These are phyloP conservation scores for Cosmopolites sordidus DNA, from an alignment of 2,888 invertebrate species.

Conservation along the genomic window DNA sequence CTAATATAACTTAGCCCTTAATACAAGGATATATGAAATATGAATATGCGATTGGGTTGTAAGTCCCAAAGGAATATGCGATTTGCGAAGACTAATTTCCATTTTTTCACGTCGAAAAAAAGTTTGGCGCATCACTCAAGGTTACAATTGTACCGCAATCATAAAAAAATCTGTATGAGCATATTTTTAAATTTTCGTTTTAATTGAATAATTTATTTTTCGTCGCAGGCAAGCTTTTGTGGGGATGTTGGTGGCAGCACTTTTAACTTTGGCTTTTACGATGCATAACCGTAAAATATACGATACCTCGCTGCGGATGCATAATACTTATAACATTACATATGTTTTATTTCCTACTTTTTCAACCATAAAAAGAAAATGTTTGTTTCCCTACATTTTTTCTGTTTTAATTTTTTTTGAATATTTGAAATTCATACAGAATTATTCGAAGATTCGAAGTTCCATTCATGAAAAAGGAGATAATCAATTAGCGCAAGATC, in stretches of 20 bases:
- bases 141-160: neutral
- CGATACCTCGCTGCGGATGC: neutral
- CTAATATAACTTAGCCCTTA: neutral
- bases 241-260: neutral
- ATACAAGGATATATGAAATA: neutral
- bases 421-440: too few species aligned
- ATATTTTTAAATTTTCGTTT: neutral
- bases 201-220: neutral
- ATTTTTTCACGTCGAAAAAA: neutral
- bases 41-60: slow-evolving; percentile 1
- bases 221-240: neutral
- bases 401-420: too few species aligned
- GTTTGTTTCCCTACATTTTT: too few species aligned
- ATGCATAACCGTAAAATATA: neutral
- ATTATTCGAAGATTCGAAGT: too few species aligned
- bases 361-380: too few species aligned
- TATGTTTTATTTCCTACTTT: too few species aligned
- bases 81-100: neutral
- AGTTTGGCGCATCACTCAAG: neutral
- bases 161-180: neutral
- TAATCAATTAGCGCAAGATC: too few species aligned
- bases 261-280: neutral
- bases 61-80: neutral
- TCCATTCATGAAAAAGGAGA: too few species aligned
- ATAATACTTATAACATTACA: neutral